phyloP scores from a whole-genome alignment of 2,113 vertebrate species.

The Rana temporaria region DNA sequence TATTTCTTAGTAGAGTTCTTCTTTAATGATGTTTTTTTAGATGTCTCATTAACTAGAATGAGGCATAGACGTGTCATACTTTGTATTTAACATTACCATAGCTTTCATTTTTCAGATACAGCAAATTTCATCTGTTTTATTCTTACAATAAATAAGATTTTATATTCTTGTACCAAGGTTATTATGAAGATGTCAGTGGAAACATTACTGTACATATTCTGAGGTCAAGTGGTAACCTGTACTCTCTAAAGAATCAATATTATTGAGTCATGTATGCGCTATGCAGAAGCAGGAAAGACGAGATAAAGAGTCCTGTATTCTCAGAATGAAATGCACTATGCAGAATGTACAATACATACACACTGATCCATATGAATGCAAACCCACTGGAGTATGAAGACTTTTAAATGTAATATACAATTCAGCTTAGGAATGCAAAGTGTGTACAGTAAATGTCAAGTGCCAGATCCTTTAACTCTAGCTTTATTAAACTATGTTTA shows the following conservation, averaged over 20 bases:
- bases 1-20: too few relatives aligned
- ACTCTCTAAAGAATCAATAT: neutral
- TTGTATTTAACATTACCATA: too few relatives aligned
- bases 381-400: conserved; percentile 61
- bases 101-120: too few relatives aligned
- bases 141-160: neutral
- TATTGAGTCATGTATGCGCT: conserved; percentile 9
- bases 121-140: too few relatives aligned
- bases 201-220: neutral
- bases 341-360: neutral
- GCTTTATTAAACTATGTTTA: conserved; percentile 62
- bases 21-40: too few relatives aligned
- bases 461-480: conserved; percentile 58
- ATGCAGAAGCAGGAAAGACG: neutral
- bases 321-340: neutral
- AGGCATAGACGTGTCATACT: too few relatives aligned
- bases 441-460: conserved; percentile 69
- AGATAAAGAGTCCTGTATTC: neutral
- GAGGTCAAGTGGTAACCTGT: conserved; percentile 5
- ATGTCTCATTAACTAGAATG: too few relatives aligned
- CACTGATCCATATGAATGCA: conserved; percentile 1
- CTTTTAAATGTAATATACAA: conserved; percentile 57
- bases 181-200: neutral
- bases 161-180: neutral
- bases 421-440: conserved; percentile 69